These are phyloP conservation scores for Agrenia bidenticulata DNA, from an alignment of 2,888 invertebrate genomes.

Conservation along the genomic window DNA sequence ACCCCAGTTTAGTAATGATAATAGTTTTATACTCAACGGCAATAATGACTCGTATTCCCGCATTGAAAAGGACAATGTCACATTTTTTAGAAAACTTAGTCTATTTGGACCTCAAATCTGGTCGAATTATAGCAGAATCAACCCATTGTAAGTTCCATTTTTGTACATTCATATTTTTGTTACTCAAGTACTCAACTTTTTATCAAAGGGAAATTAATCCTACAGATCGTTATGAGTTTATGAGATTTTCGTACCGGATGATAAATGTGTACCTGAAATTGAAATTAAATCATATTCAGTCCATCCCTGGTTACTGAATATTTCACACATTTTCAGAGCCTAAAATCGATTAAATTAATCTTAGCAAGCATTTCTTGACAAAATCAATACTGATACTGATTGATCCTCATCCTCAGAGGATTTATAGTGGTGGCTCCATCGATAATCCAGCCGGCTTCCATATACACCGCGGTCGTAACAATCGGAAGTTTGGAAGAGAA, in stretches of 20 bases:
- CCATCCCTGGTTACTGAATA: too few species aligned
- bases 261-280: too few species aligned
- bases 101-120: slow-evolving; percentile 11
- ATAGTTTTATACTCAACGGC: too few species aligned
- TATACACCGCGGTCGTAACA: slow-evolving; percentile 51
- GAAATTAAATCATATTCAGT: too few species aligned
- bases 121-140: slow-evolving; percentile 4
- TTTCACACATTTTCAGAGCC: neutral
- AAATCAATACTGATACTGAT: too few species aligned
- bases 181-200: neutral
- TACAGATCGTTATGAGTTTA: too few species aligned
- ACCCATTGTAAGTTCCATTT: slow-evolving; percentile 16
- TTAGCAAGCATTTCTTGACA: neutral
- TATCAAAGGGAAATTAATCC: too few species aligned
- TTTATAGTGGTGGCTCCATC: slow-evolving; percentile 57
- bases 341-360: neutral
- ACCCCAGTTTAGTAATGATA: too few species aligned
- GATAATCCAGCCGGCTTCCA: slow-evolving; percentile 52
- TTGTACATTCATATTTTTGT: neutral
- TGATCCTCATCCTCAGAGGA: slow-evolving; percentile 74
- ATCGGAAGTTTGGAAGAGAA: slow-evolving; percentile 35
- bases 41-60: neutral
- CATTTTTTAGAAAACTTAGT: slow-evolving; percentile 3
- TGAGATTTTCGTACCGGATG: too few species aligned
- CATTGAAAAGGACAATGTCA: slow-evolving; percentile 13